These are phyloP conservation scores for Montipora efflorescens DNA, from an alignment of 64 coral and sea anemone genomes.

Conservation along the genomic window DNA sequence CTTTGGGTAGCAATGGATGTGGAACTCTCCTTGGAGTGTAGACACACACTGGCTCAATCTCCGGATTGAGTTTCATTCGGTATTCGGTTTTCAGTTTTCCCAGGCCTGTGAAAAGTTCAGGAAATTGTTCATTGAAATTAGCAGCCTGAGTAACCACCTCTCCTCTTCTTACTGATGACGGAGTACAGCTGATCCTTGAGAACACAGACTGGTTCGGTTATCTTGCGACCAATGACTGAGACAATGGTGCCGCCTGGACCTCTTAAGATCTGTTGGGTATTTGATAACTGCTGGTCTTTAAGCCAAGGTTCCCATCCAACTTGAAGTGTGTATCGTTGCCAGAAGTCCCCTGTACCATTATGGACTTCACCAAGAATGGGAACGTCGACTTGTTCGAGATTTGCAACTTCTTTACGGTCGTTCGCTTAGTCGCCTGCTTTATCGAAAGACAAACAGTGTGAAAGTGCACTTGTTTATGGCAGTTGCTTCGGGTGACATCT, in stretches of 20 bases:
- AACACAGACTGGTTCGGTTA: slow-evolving; percentile 59
- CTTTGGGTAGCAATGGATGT: slow-evolving; percentile 29
- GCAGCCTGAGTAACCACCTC: slow-evolving; percentile 21
- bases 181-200: slow-evolving; percentile 36
- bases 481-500: too few relatives aligned
- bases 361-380: too few relatives aligned
- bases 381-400: too few relatives aligned
- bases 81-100: slow-evolving; percentile 46
- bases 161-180: slow-evolving; percentile 33
- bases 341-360: not conserved
- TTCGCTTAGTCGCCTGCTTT: too few relatives aligned
- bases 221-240: slow-evolving; percentile 33
- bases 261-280: not conserved
- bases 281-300: slow-evolving; percentile 46
- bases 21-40: slow-evolving; percentile 32
- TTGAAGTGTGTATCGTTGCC: slow-evolving; percentile 70
- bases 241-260: slow-evolving; percentile 71
- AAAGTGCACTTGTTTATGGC: too few relatives aligned
- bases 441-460: too few relatives aligned
- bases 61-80: slow-evolving; percentile 49
- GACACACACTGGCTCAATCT: slow-evolving; percentile 39
- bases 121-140: slow-evolving; percentile 54
- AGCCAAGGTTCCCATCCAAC: slow-evolving; percentile 64
- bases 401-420: too few relatives aligned
- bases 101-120: slow-evolving; percentile 49